Evolutionary conservation across 2,113 vertebrate genomes (phyloP).

Genomic region (Acanthisitta chloris): DNA sequence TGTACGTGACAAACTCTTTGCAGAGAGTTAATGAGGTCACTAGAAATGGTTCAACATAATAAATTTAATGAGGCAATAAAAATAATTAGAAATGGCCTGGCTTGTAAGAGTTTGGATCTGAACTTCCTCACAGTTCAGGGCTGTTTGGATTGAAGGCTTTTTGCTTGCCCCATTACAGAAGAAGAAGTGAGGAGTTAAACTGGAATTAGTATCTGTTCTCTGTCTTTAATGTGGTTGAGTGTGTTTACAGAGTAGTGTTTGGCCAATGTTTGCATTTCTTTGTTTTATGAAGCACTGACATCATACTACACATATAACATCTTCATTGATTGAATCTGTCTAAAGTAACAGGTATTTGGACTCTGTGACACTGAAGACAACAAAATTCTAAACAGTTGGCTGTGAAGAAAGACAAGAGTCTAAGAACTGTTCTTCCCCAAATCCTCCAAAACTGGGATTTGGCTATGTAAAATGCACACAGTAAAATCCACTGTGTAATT

Average conservation of each 20-base stretch:
- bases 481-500: background rate
- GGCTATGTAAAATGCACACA: background rate
- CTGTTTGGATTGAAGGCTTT: slow-evolving; percentile 1
- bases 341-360: background rate
- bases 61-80: slow-evolving; percentile 61
- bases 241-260: background rate
- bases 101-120: background rate
- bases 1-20: slow-evolving; percentile 39
- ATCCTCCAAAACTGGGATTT: background rate
- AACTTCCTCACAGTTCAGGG: slow-evolving; percentile 9
- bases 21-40: slow-evolving; percentile 45
- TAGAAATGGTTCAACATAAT: slow-evolving; percentile 26
- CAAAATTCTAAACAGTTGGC: background rate
- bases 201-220: background rate
- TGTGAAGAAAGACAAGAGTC: background rate
- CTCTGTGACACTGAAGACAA: background rate
- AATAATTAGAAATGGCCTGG: slow-evolving; percentile 35
- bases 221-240: background rate
- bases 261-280: background rate
- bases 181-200: background rate
- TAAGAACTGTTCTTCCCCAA: background rate
- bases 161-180: background rate
- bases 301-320: background rate
- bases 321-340: background rate
- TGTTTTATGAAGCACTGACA: background rate